These are phyloP conservation scores for Gephyroberyx darwinii DNA, from an alignment of 2,797 vertebrate genomes.

Conservation along the genomic window DNA sequence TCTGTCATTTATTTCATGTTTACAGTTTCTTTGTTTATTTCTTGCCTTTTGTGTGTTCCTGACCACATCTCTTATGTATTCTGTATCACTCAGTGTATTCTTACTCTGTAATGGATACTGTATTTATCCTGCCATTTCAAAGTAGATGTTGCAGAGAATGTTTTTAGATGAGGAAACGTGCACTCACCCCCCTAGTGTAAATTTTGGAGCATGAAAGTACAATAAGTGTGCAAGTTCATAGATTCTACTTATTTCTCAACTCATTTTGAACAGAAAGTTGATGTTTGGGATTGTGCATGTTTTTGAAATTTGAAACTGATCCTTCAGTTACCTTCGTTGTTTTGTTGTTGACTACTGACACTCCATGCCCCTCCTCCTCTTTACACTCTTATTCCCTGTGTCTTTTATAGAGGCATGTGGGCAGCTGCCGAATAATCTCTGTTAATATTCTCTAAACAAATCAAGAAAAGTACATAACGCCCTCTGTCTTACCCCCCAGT, in stretches of 20 bases:
- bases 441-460: neutral
- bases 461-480: neutral
- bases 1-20: neutral
- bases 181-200: neutral
- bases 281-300: neutral
- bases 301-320: neutral
- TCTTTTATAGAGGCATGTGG: neutral
- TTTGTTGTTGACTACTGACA: neutral
- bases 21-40: fast-evolving
- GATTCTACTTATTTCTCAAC: neutral
- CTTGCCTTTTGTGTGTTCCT: neutral
- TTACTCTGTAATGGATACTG: no score
- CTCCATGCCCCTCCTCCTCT: neutral
- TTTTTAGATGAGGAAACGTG: no score
- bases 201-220: neutral
- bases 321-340: neutral
- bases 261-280: neutral
- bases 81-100: neutral
- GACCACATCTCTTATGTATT: neutral
- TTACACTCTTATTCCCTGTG: neutral
- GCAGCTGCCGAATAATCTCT: neutral
- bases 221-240: neutral
- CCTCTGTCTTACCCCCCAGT: no score
- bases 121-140: no score
- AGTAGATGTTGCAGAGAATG: no score